Conservation (phyloP, 2,888 invertebrate genomes). For the Brachyopa scutellaris region DNA sequence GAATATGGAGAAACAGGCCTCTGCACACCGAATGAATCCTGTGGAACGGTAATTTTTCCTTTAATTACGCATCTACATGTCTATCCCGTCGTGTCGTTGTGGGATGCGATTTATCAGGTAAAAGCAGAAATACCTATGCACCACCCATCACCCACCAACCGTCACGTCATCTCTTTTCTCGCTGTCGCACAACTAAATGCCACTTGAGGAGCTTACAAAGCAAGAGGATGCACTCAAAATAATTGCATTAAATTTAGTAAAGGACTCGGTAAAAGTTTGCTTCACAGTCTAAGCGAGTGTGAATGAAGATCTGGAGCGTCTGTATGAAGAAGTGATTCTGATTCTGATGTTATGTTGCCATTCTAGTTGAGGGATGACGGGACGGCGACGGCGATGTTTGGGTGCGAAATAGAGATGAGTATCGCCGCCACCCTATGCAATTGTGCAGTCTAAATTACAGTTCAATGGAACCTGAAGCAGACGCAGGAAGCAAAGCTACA, state of each 20-base stretch:
- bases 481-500: neutral
- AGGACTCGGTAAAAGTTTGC: slow-evolving; percentile 69
- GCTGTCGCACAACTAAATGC: slow-evolving; percentile 62
- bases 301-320: slow-evolving; percentile 54
- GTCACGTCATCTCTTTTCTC: neutral
- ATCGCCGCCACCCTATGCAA: neutral
- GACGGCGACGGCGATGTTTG: neutral
- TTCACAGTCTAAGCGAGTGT: slow-evolving; percentile 68
- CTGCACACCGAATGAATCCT: slow-evolving; percentile 27
- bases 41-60: slow-evolving; percentile 54
- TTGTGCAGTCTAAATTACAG: slow-evolving; percentile 9
- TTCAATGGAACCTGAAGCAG: slow-evolving; percentile 22
- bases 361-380: neutral
- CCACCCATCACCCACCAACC: neutral
- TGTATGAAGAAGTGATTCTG: slow-evolving; percentile 7
- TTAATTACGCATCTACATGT: slow-evolving; percentile 66
- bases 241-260: slow-evolving; percentile 71
- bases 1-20: slow-evolving; percentile 25
- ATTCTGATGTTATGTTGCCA: slow-evolving; percentile 12
- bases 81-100: slow-evolving; percentile 18
- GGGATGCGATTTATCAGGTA: neutral
- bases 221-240: slow-evolving; percentile 70
- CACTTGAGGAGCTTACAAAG: slow-evolving; percentile 69
- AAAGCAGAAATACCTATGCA: neutral
- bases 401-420: slow-evolving; percentile 4